Evolutionary conservation across 2,797 vertebrate genomes (phyloP).

Genomic region (Myotis pilosus): DNA sequence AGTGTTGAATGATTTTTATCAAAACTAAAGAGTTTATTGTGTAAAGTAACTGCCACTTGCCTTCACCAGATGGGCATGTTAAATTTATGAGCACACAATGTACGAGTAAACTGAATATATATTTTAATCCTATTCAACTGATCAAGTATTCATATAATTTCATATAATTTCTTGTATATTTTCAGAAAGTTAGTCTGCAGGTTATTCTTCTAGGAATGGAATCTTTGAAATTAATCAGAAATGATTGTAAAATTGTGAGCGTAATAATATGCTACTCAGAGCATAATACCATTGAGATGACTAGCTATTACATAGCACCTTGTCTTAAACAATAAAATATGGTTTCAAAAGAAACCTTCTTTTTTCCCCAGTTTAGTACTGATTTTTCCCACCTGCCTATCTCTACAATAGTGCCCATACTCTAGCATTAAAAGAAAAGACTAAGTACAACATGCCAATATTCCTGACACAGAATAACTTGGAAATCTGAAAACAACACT

Average conservation of each 20-base stretch:
- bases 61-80: background rate
- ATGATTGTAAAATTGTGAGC: background rate
- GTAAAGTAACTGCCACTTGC: background rate
- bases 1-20: background rate
- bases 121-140: background rate
- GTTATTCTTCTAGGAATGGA: background rate
- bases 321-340: background rate
- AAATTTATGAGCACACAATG: background rate
- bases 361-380: background rate
- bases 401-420: background rate
- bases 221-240: conserved; percentile 36
- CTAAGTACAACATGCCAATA: background rate
- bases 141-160: conserved; percentile 1
- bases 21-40: background rate
- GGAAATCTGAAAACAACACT: background rate
- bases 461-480: background rate
- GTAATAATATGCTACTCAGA: background rate
- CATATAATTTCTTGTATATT: conserved; percentile 4
- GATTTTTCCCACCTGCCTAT: background rate
- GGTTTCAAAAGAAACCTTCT: background rate
- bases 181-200: conserved; percentile 36
- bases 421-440: background rate
- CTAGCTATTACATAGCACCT: background rate
- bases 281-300: background rate
- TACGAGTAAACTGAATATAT: background rate